Evolutionary conservation across 2,113 vertebrate species (phyloP).

Genomic region (Uria aalge): DNA sequence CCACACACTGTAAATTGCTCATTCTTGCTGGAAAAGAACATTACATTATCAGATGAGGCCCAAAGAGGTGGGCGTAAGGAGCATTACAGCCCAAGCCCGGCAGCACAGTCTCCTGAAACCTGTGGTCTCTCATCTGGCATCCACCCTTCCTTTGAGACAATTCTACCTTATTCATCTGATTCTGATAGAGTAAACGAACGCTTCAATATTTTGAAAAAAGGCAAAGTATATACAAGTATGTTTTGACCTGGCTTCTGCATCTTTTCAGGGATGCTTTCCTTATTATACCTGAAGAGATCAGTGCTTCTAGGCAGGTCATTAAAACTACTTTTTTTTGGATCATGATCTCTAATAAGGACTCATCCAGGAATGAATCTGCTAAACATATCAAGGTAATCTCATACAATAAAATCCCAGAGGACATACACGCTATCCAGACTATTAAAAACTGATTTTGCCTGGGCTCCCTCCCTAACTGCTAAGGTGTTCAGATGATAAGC

Average conservation of each 20-base stretch:
- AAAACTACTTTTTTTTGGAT: neutral
- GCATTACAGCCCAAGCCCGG: neutral
- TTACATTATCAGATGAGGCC: neutral
- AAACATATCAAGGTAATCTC: neutral
- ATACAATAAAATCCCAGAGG: neutral
- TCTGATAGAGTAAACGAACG: neutral
- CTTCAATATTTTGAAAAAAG: neutral
- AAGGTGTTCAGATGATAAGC: neutral
- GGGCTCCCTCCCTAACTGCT: neutral
- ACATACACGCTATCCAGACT: neutral
- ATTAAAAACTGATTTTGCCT: neutral
- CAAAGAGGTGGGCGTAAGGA: neutral
- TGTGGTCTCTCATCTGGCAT: accelerated
- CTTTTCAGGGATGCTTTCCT: neutral
- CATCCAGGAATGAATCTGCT: neutral
- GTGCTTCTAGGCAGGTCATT: neutral
- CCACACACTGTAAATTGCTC: accelerated
- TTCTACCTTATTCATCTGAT: neutral
- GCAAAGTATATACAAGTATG: accelerated
- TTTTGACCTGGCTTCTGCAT: neutral
- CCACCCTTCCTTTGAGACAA: neutral
- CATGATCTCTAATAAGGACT: neutral
- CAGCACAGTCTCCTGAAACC: neutral
- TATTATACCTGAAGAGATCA: neutral
- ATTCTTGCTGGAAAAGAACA: neutral